phyloP scores from a whole-genome alignment of 2,113 vertebrate species.

The Xenopus borealis region DNA sequence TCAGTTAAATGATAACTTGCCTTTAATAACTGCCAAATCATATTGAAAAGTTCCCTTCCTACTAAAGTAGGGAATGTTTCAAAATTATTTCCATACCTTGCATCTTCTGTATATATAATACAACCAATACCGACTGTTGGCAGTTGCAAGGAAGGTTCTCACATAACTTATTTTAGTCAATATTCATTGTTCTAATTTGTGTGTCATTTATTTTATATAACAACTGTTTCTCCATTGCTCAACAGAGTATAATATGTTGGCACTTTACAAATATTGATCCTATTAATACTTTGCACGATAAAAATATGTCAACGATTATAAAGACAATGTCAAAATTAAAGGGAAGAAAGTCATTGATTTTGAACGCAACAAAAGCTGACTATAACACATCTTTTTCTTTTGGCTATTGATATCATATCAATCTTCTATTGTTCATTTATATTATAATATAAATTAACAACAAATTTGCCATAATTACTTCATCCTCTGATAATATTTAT shows the following conservation, averaged over 20 bases:
- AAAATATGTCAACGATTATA: neutral
- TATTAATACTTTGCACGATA: neutral
- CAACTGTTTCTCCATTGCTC: neutral
- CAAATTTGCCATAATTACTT: too few relatives aligned
- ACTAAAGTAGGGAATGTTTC: neutral
- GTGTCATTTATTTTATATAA: slow-evolving; percentile 1
- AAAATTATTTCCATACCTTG: neutral
- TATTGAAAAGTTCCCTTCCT: neutral
- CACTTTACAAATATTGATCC: neutral
- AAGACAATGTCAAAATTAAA: neutral
- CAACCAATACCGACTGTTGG: neutral
- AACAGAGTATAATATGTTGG: neutral
- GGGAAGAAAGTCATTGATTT: neutral
- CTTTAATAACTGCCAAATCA: too few relatives aligned
- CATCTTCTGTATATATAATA: neutral
- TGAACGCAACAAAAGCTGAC: neutral
- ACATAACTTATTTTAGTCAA: slow-evolving; percentile 1
- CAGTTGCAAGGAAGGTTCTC: neutral
- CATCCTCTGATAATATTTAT: too few relatives aligned
- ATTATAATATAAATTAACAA: too few relatives aligned
- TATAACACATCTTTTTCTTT: neutral
- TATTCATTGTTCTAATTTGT: slow-evolving; percentile 6
- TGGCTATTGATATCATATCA: too few relatives aligned
- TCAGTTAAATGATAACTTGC: too few relatives aligned
- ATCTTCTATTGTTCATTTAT: too few relatives aligned